phyloP scores from a whole-genome alignment of 2,888 invertebrate species.

The Dendrolimus houi region DNA sequence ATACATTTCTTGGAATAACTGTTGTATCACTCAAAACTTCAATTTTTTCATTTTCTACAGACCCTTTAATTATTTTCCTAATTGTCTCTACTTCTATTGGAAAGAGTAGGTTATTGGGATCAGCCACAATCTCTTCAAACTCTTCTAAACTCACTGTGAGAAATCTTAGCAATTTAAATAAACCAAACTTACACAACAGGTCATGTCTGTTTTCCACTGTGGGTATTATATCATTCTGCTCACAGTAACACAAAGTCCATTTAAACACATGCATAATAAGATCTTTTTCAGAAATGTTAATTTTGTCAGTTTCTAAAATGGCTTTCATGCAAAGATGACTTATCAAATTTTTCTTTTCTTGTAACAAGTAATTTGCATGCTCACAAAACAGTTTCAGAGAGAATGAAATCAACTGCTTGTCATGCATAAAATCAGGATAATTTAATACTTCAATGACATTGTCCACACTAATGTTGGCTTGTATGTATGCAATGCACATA shows the following conservation, averaged over 20 bases:
- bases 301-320: constrained; percentile 64
- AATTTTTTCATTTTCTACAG: constrained; percentile 17
- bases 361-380: constrained; percentile 71
- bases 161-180: constrained; percentile 65
- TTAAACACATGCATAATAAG: constrained; percentile 69
- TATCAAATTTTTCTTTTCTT: constrained; percentile 63
- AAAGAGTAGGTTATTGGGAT: constrained; percentile 46
- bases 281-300: constrained; percentile 71
- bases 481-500: constrained; percentile 70
- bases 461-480: constrained; percentile 70
- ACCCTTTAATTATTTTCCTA: constrained; percentile 23
- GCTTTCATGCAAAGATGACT: constrained; percentile 62
- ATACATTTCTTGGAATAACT: constrained; percentile 33
- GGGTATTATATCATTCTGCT: constrained; percentile 45
- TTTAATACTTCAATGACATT: constrained; percentile 77
- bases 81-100: constrained; percentile 38
- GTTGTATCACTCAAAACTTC: constrained; percentile 15
- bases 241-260: constrained; percentile 74
- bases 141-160: constrained; percentile 44
- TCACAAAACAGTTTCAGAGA: constrained; percentile 74
- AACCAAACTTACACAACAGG: constrained; percentile 51
- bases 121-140: constrained; percentile 44
- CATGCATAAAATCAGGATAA: constrained; percentile 77
- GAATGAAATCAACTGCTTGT: constrained; percentile 64
- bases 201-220: constrained; percentile 59